Evolutionary conservation across 2,797 vertebrate genomes (phyloP), one percentile per base, ranked within the genome.

Genomic region (Oreochromis grahami): DNA sequence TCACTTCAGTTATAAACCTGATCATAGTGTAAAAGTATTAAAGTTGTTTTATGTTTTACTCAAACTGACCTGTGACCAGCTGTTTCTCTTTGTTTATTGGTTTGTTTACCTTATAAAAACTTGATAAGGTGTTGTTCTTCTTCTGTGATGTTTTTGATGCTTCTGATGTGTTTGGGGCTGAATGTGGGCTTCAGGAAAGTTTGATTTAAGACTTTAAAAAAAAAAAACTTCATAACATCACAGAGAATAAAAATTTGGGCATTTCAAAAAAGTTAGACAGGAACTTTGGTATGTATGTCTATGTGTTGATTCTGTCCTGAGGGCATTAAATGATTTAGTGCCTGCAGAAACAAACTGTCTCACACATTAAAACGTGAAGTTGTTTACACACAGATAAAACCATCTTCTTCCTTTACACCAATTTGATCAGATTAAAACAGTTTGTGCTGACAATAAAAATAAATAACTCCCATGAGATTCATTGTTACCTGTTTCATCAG

Each of bases 61-160:
- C 24, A 24, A 24, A 24, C 24, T 24, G 24, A 24, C 24, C 24
- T 24, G 24, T 24, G 24, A 24, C 24, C 24, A 24, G 24, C 24
- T 24, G 2, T 24, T 24, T 24, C 24, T 24, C 24, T 24, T 24
- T 24, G 24, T 24, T 24, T 50, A 50, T 19, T 9, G 48, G 17
- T 50, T 50, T 17, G 48, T 26, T 26, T 26, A 26, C 24, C 24
- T 26, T 26, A 58, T 21, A 21, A 58, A 58, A 58, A 58, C 26
- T 32, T 0, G 0, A 0, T 56, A 10, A 17, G 0, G 56, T 63
- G 2, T 0, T 12, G 0, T 60, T 60, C 3, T 63, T 36, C 32
- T n/a, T 36, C 58, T 63, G 0, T 63, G 58, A 4, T 7, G 0
- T n/a, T 63, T 63, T 2, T 63, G 58, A 4, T 36, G 4, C 9